Percentiles rank a stretch among this genome's conserved stretches.
Conservation (phyloP, 2,888 invertebrate species). For the Diabrotica balteata region DNA sequence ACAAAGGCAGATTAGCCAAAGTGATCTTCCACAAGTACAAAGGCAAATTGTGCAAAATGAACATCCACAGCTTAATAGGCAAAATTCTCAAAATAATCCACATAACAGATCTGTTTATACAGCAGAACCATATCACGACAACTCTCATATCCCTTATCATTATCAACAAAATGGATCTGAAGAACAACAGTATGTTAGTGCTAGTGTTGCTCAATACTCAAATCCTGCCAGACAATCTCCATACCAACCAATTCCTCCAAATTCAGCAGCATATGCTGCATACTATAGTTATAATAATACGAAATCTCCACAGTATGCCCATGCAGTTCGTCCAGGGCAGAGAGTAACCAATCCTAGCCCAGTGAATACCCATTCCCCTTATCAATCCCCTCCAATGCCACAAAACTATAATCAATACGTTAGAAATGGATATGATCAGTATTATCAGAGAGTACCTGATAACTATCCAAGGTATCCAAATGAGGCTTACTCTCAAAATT, state of each 20-base stretch:
- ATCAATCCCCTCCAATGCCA: conserved; percentile 55
- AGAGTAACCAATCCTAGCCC: conserved; percentile 46
- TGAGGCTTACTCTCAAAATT: conserved; percentile 38
- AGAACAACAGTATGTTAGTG: conserved; percentile 26
- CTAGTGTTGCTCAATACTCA: conserved; percentile 23
- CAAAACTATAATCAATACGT: conserved; percentile 46
- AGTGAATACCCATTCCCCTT: conserved; percentile 40
- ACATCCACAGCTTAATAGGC: conserved; percentile 27
- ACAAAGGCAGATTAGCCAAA: conserved; percentile 30
- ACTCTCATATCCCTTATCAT: conserved; percentile 19
- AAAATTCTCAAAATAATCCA: conserved; percentile 22
- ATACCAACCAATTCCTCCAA: conserved; percentile 50
- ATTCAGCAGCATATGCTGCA: conserved; percentile 42
- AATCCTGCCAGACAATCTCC: conserved; percentile 47
- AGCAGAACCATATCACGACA: conserved; percentile 24
- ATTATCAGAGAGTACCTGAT: conserved; percentile 47
- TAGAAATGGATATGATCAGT: conserved; percentile 28
- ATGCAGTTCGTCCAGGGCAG: conserved; percentile 28
- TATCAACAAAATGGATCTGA: conserved; percentile 33
- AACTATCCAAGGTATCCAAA: conserved; percentile 20
- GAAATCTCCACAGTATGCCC: conserved; percentile 22
- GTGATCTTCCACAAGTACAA: conserved; percentile 30
- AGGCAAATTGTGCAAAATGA: conserved; percentile 35
- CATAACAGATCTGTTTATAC: conserved; percentile 25
- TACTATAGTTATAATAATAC: conserved; percentile 37